Percentiles rank a stretch among this genome's conserved stretches.
phyloP scores from a whole-genome alignment of 2,888 invertebrate species.

The Hemaris fuciformis region DNA sequence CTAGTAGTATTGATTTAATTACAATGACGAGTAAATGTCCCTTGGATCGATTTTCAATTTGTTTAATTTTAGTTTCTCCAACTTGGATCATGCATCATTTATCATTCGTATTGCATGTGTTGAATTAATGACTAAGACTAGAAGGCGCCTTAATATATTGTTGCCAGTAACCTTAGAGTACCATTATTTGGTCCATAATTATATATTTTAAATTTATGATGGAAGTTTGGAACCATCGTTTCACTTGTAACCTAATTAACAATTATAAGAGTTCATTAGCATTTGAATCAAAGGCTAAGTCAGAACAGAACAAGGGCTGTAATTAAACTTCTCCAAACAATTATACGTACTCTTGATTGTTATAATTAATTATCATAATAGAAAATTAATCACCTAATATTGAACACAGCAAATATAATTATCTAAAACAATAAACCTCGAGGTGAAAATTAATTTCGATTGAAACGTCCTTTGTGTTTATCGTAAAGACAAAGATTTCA shows the following conservation, averaged over 20 bases:
- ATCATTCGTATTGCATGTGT: not conserved
- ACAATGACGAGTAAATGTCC: not conserved
- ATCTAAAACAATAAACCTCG: not conserved
- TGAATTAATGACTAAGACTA: not conserved
- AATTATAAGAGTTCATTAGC: not conserved
- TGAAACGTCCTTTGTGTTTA: not conserved
- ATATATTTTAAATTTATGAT: not conserved
- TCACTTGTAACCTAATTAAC: not conserved
- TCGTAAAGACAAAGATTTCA: not conserved
- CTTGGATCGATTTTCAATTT: not conserved
- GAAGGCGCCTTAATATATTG: not conserved
- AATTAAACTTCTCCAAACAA: not conserved
- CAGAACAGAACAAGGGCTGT: not conserved
- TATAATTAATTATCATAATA: slow-evolving; percentile 1
- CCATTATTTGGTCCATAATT: no score
- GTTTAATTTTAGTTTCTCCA: not conserved
- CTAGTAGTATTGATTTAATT: not conserved
- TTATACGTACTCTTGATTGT: not conserved
- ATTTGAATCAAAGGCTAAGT: not conserved
- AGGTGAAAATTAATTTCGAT: not conserved
- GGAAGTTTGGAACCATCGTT: not conserved
- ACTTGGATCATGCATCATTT: not conserved
- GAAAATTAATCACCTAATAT: slow-evolving; percentile 1
- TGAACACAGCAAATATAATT: not conserved
- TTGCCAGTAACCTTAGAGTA: no score